Percentiles rank a stretch among this genome's conserved stretches.
phyloP scores from a whole-genome alignment of 1,140 invertebrate species.

The Gryon sp. region DNA sequence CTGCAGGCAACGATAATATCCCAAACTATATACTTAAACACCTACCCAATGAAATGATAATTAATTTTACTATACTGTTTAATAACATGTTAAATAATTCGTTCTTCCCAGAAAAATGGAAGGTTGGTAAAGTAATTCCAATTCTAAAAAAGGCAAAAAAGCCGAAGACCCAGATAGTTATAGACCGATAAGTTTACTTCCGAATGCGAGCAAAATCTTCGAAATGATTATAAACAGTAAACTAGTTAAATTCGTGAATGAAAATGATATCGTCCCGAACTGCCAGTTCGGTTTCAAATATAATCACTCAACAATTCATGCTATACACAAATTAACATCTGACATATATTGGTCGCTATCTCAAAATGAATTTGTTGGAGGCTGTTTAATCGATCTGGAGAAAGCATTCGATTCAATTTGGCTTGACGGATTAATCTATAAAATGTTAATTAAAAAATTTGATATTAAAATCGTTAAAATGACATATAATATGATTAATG shows the following conservation, averaged over 20 bases:
- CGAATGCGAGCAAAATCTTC: conserved; percentile 41
- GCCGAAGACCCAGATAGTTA: conserved; percentile 3
- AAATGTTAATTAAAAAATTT: not conserved
- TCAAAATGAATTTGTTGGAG: conserved; percentile 7
- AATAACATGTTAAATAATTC: conserved; percentile 45
- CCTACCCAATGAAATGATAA: conserved; percentile 7
- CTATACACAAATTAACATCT: conserved; percentile 21
- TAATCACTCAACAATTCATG: conserved; percentile 33
- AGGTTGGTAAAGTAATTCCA: conserved; percentile 40
- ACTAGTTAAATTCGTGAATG: not conserved
- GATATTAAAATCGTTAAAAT: conserved; percentile 13
- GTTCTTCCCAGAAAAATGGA: conserved; percentile 46
- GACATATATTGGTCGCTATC: conserved; percentile 14
- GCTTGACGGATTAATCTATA: not conserved
- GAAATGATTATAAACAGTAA: conserved; percentile 18
- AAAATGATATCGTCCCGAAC: conserved; percentile 31
- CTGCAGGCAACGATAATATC: conserved; percentile 34
- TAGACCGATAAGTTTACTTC: conserved; percentile 43
- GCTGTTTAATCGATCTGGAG: conserved; percentile 25
- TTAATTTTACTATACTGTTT: conserved; percentile 20
- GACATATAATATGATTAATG: conserved; percentile 4
- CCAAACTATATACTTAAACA: conserved; percentile 46
- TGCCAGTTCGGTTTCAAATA: conserved; percentile 50
- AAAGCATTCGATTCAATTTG: conserved; percentile 15
- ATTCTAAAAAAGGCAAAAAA: conserved; percentile 43